These are phyloP conservation scores for Tragelaphus scriptus DNA, from an alignment of 2,113 vertebrate species.

Conservation along the genomic window DNA sequence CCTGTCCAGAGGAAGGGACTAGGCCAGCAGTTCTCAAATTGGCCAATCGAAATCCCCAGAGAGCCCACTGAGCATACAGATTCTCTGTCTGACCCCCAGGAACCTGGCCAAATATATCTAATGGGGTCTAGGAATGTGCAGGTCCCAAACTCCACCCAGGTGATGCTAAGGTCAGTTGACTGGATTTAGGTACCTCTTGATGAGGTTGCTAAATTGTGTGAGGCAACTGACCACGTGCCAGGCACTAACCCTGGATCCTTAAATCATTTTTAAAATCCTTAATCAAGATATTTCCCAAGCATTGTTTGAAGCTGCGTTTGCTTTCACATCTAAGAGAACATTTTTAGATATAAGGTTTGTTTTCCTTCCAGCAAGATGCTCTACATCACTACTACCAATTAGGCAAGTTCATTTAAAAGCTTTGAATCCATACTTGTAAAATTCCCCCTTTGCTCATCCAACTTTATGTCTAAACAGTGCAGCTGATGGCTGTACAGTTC, in stretches of 20 bases:
- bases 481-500: conserved; percentile 21
- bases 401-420: conserved; percentile 59
- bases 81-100: not conserved
- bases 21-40: not conserved
- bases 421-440: conserved; percentile 54
- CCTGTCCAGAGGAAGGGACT: not conserved
- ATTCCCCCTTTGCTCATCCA: conserved; percentile 54
- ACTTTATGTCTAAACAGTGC: conserved; percentile 64
- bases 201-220: not conserved
- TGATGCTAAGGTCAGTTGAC: not conserved
- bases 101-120: not conserved
- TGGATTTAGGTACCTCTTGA: conserved; percentile 12
- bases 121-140: not conserved
- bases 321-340: conserved; percentile 32
- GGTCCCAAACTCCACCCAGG: not conserved
- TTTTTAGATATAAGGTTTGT: conserved; percentile 54
- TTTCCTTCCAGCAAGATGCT: conserved; percentile 65
- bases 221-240: conserved; percentile 17
- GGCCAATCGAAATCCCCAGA: not conserved
- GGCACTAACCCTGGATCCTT: conserved; percentile 23
- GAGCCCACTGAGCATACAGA: not conserved
- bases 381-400: conserved; percentile 59
- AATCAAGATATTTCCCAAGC: conserved; percentile 30
- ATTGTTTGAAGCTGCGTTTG: conserved; percentile 45
- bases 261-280: conserved; percentile 28